These are phyloP conservation scores for Paragorgia papillata DNA, from an alignment of 92 coral and sea anemone genomes.

Conservation along the genomic window DNA sequence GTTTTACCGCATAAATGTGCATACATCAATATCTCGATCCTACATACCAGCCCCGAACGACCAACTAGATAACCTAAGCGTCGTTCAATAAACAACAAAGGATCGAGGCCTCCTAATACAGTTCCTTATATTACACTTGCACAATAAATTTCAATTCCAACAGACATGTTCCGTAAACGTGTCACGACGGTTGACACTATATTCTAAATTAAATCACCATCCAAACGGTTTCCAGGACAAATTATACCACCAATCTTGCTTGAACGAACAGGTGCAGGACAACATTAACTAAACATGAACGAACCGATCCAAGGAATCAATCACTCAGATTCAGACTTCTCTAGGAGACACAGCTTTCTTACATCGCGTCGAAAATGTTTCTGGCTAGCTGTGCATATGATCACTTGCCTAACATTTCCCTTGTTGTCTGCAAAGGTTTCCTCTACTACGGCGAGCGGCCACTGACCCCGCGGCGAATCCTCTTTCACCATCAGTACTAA, in stretches of 20 bases:
- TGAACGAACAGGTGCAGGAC: too few relatives aligned
- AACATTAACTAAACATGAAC: too few relatives aligned
- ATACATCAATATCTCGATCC: slow-evolving; percentile 14
- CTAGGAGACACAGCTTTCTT: slow-evolving; percentile 26
- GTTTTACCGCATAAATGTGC: too few relatives aligned
- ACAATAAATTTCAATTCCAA: too few relatives aligned
- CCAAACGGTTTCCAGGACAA: too few relatives aligned
- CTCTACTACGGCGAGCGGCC: slow-evolving; percentile 42
- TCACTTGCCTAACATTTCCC: slow-evolving; percentile 34
- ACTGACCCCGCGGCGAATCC: slow-evolving; percentile 34
- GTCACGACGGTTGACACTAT: too few relatives aligned
- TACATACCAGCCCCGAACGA: slow-evolving; percentile 41
- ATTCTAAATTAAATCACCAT: too few relatives aligned
- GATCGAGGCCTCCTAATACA: too few relatives aligned
- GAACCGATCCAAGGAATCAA: too few relatives aligned
- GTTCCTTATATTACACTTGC: too few relatives aligned
- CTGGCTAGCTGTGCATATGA: slow-evolving; percentile 33
- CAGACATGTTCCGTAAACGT: too few relatives aligned
- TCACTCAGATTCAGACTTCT: not conserved
- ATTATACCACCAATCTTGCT: too few relatives aligned
- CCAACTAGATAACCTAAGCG: slow-evolving; percentile 2
- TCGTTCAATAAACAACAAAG: slow-evolving; percentile 11
- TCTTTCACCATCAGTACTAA: slow-evolving; percentile 31
- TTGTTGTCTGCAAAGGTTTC: slow-evolving; percentile 41
- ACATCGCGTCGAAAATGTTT: slow-evolving; percentile 20